A percentile compares a stretch with the other conserved stretches of the same genome.
phyloP scores from a whole-genome alignment of 1,140 invertebrate species.

The Nymphalis io region DNA sequence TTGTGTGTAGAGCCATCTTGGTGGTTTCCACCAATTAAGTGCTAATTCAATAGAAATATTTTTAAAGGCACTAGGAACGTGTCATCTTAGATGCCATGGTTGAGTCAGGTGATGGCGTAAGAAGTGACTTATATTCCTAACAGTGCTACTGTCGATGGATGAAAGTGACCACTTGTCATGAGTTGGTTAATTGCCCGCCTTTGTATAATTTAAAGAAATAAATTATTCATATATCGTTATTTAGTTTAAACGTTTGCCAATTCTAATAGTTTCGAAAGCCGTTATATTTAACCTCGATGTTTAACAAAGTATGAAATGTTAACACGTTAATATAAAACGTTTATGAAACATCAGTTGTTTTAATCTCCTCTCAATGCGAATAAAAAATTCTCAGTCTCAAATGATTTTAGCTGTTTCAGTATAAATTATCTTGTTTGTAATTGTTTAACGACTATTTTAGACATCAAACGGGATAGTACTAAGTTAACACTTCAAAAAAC shows the following conservation, averaged over 20 bases:
- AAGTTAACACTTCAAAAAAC: not conserved
- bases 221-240: not conserved
- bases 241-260: not conserved
- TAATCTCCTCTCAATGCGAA: not conserved
- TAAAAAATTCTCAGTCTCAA: constrained; percentile 17
- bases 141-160: no score
- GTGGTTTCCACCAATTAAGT: no score
- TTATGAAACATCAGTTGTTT: constrained; percentile 16
- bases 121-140: no score
- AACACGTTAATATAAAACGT: constrained; percentile 17
- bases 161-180: no score
- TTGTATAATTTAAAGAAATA: no score
- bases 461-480: constrained; percentile 1
- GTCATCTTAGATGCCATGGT: no score
- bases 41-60: no score
- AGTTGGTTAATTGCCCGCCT: no score
- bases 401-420: constrained; percentile 4
- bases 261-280: constrained; percentile 9
- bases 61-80: no score
- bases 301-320: constrained; percentile 29
- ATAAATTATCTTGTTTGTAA: constrained; percentile 18
- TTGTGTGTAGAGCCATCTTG: no score
- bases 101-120: no score
- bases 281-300: constrained; percentile 18
- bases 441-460: constrained; percentile 5